Evolutionary conservation across 1,140 invertebrate genomes (phyloP), one percentile per base, ranked within the genome.

Genomic region (Cydia fagiglandana): DNA sequence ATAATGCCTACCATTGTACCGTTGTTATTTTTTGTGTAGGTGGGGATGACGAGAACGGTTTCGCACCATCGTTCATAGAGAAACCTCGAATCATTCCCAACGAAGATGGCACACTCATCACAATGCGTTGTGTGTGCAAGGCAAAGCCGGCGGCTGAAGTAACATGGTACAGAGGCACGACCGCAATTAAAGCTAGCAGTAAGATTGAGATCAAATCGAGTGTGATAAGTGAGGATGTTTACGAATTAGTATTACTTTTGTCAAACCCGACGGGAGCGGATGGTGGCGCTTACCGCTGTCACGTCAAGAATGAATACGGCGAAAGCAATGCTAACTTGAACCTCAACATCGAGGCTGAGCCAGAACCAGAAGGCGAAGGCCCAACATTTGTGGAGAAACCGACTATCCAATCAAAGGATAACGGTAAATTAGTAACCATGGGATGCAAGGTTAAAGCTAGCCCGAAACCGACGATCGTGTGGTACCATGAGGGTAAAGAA

Each of bases 381-480:
- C 99, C 99, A 74, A 98, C 97, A n/a, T 99, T 99, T 91, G 96
- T 98, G 56, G 98, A 99, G 89, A 99, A 99, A 92, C 99, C 99
- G 17, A 92, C 91, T 12, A 99, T 99, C 83, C 96, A 97, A 79
- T 99, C 99, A 0, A 97, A 98, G 91, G 96, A 99, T 86, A 97
- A 97, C 85, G 98, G 98, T 6, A 98, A 99, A 94, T 94, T 99
- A 64, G 97, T 99, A n/a, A 96, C 99, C 68, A 99, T 99, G 98
- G 98, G 99, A 90, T 99, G 98, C 91, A 97, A 97, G 87, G 97
- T 99, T 0, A 97, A 96, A 81, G 98, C 99, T 47, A 97, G 97
- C 86, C 98, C 98, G 0, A 97, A 97, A 92, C 98, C 99, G 20
- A 96, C 96, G 47, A 98, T 99, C 73, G 94, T 97, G n/a, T 99